Conservation (phyloP, 30 jellyfish, hydroid and myxozoan genomes). For the Catostylus mosaicus region DNA sequence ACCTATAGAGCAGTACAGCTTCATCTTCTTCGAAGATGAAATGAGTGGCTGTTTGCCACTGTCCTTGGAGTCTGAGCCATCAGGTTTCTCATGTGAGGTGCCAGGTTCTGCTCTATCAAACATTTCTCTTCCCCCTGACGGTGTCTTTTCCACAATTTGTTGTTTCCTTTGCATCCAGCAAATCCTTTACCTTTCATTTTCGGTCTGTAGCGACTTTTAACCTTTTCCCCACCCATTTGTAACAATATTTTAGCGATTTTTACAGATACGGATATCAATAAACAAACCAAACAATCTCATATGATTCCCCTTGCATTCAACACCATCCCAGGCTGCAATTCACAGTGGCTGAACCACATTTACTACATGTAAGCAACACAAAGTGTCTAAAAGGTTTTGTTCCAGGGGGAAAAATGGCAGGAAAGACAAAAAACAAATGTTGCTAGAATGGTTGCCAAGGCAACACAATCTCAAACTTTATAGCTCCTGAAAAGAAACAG, state of each 20-base stretch:
- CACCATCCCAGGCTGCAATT: too few relatives aligned
- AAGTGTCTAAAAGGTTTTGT: too few relatives aligned
- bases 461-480: too few relatives aligned
- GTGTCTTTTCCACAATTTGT: background rate
- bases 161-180: conserved; percentile 5
- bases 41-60: background rate
- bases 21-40: conserved; percentile 4
- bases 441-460: too few relatives aligned
- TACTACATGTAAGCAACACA: too few relatives aligned
- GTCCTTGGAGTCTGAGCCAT: background rate
- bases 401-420: too few relatives aligned
- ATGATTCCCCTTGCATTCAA: too few relatives aligned
- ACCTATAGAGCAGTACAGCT: background rate
- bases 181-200: conserved; percentile 1
- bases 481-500: too few relatives aligned
- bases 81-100: conserved; percentile 6
- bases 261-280: background rate
- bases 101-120: conserved; percentile 4
- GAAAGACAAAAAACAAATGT: too few relatives aligned
- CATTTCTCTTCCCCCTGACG: background rate
- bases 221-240: conserved; percentile 2
- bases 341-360: too few relatives aligned
- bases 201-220: background rate
- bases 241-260: background rate
- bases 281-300: conserved; percentile 1